Conservation (phyloP, 2,797 vertebrate species). For the Petrocephalus schoutedeni region DNA sequence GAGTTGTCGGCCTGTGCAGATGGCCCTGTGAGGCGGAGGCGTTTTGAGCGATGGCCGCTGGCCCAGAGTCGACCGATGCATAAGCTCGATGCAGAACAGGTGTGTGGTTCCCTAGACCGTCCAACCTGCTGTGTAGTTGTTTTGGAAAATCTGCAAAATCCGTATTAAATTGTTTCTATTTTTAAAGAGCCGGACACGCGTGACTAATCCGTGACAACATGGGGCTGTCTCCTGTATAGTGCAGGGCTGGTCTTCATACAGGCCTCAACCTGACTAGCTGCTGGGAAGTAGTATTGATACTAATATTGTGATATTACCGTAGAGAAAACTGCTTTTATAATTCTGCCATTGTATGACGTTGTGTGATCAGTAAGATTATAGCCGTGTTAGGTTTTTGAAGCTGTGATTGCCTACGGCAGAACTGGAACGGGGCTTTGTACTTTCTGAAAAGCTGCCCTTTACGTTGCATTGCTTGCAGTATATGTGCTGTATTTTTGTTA, state of each 20-base stretch:
- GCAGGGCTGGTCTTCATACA: background rate
- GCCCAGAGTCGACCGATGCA: constrained; percentile 19
- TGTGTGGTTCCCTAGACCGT: constrained; percentile 1
- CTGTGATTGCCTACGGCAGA: background rate
- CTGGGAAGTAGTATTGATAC: background rate
- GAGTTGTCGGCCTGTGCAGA: constrained; percentile 24
- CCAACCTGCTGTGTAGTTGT: background rate
- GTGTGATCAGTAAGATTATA: background rate
- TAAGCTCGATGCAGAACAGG: constrained; percentile 3
- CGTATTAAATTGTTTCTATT: background rate
- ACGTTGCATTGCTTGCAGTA: background rate
- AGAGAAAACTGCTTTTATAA: background rate
- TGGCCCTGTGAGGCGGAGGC: background rate
- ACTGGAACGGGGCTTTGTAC: background rate
- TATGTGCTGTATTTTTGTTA: background rate
- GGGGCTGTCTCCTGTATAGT: background rate
- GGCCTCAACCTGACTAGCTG: background rate
- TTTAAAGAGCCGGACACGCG: background rate
- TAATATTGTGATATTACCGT: background rate
- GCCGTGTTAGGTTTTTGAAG: background rate
- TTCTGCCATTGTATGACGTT: background rate
- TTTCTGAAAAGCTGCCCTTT: background rate
- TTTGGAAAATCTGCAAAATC: background rate
- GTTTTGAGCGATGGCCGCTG: constrained; percentile 23
- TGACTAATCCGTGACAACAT: background rate